Percentiles rank a stretch among this genome's conserved stretches.
phyloP scores from a whole-genome alignment of 2,888 invertebrate genomes.

The Celastrina argiolus region DNA sequence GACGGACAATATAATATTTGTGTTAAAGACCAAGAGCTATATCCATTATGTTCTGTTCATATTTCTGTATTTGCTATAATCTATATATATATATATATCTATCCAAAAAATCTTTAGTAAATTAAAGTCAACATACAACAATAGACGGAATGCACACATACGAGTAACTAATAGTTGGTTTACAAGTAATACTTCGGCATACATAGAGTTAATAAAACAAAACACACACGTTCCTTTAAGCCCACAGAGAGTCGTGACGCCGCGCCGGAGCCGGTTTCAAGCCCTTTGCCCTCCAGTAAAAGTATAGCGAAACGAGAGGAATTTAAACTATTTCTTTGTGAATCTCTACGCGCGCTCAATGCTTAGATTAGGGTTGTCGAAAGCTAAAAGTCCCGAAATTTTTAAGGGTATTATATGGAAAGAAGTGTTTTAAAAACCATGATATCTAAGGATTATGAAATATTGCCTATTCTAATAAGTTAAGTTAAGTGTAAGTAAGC shows the following conservation, averaged over 20 bases:
- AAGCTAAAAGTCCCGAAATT: not conserved
- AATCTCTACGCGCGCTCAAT: not conserved
- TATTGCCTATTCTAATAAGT: no score
- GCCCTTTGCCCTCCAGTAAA: conserved; percentile 21
- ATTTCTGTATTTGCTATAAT: no score
- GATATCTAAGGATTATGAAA: no score
- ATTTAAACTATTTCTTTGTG: conserved; percentile 16
- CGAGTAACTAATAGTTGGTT: not conserved
- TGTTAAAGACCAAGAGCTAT: no score
- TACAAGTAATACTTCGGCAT: not conserved
- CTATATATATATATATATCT: no score
- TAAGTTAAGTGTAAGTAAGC: no score
- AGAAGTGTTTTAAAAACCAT: no score
- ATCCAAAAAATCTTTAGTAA: no score
- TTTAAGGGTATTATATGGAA: no score
- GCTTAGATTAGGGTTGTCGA: not conserved
- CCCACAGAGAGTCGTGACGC: not conserved
- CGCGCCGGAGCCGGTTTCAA: conserved; percentile 1
- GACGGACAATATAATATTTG: no score
- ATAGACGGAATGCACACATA: not conserved
- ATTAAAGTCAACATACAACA: not conserved
- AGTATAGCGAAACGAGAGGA: conserved; percentile 22
- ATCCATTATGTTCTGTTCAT: no score
- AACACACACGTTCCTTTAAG: not conserved
- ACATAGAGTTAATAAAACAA: not conserved